Percentiles rank a stretch among this genome's conserved stretches.
Conservation (phyloP, 1,140 invertebrate species). For the Calycopis cecrops region DNA sequence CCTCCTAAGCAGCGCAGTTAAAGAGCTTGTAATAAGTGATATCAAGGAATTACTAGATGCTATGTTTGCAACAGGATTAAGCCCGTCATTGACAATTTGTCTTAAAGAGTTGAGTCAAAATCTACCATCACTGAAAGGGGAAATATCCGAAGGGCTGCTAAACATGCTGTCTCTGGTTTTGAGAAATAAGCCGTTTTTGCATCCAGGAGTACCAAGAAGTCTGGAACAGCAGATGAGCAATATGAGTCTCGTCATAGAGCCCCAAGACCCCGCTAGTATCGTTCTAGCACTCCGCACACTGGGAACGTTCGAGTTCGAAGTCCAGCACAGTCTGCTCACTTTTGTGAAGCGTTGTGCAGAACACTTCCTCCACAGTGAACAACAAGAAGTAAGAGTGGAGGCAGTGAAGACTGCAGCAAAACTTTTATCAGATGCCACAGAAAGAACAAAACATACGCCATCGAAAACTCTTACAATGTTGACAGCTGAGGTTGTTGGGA, state of each 20-base stretch:
- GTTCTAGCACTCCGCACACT: constrained; percentile 95
- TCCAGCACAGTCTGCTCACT: constrained; percentile 92
- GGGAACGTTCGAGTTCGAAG: constrained; percentile 97
- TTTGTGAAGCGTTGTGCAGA: constrained; percentile 96
- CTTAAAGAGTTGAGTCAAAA: constrained; percentile 91
- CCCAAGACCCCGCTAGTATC: constrained; percentile 86
- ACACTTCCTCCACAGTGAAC: constrained; percentile 93
- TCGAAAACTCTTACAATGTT: constrained; percentile 89
- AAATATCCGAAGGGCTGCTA: constrained; percentile 94
- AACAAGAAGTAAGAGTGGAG: constrained; percentile 94
- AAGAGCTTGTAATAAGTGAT: constrained; percentile 83
- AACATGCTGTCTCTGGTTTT: constrained; percentile 92
- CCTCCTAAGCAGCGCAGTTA: constrained; percentile 90
- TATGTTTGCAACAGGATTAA: constrained; percentile 94
- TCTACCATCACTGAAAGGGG: constrained; percentile 90
- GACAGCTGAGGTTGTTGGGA: constrained; percentile 92
- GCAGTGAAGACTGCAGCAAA: constrained; percentile 95
- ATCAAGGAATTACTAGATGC: constrained; percentile 91
- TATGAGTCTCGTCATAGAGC: constrained; percentile 66
- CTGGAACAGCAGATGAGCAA: constrained; percentile 69
- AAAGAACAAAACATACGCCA: constrained; percentile 76
- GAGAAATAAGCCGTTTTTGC: constrained; percentile 89
- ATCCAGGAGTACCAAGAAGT: constrained; percentile 84
- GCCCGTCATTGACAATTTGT: constrained; percentile 92
- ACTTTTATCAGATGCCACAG: constrained; percentile 88